Conservation (phyloP, 2,113 vertebrate species). For the Gallinago paraguaiae region DNA sequence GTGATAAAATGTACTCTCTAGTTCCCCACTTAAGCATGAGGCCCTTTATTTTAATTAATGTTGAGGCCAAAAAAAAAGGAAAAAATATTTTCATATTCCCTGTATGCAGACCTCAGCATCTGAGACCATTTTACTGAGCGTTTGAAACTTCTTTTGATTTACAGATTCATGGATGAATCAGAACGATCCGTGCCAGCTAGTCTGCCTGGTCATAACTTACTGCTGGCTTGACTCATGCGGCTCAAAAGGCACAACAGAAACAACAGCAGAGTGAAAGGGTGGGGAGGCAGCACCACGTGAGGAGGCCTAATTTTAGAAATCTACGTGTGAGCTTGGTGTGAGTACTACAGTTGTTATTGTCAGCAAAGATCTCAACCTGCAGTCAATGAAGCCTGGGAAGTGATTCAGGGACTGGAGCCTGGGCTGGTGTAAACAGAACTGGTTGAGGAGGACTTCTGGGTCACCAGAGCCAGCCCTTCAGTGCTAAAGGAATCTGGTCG, state of each 20-base stretch:
- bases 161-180: slow-evolving; percentile 20
- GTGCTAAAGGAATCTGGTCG: background rate
- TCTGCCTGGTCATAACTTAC: background rate
- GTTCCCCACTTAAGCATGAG: background rate
- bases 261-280: background rate
- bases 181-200: background rate
- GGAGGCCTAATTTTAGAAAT: background rate
- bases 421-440: background rate
- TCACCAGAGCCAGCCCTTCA: background rate
- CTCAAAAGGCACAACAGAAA: background rate
- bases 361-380: background rate
- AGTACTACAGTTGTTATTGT: background rate
- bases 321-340: background rate
- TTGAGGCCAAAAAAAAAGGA: background rate
- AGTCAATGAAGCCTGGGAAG: background rate
- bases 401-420: background rate
- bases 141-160: slow-evolving; percentile 24
- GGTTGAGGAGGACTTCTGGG: background rate
- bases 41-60: background rate
- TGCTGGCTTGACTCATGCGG: background rate
- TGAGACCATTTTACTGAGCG: background rate
- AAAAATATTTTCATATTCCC: background rate
- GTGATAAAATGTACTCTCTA: background rate
- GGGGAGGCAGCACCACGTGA: background rate
- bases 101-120: background rate